Evolutionary conservation across 2,888 invertebrate genomes (phyloP).

Genomic region (Thyatira batis): DNA sequence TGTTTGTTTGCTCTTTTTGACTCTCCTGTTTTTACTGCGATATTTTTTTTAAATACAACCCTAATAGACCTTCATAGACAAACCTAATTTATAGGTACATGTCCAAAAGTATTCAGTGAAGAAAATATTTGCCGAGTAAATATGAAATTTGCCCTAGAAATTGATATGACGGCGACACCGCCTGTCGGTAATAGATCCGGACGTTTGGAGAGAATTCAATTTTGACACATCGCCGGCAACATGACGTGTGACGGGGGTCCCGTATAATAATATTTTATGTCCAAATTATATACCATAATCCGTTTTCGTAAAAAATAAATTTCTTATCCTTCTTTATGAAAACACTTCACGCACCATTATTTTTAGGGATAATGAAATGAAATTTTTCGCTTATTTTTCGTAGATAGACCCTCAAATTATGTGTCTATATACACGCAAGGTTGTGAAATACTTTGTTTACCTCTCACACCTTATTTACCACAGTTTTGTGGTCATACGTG

Average conservation of each 20-base stretch:
- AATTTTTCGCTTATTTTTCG: neutral
- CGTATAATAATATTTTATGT: conserved; percentile 6
- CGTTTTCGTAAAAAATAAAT: neutral
- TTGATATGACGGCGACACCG: conserved; percentile 50
- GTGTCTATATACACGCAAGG: too few relatives aligned
- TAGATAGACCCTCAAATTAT: too few relatives aligned
- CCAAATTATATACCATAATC: conserved; percentile 3
- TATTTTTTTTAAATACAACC: too few relatives aligned
- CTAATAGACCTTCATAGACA: too few relatives aligned
- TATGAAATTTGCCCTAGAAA: conserved; percentile 57
- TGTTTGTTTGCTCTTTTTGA: too few relatives aligned
- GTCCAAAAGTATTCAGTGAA: conserved; percentile 4
- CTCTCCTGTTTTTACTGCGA: too few relatives aligned
- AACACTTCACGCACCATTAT: neutral
- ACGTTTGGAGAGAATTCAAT: conserved; percentile 57
- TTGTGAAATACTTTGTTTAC: too few relatives aligned
- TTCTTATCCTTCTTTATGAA: neutral
- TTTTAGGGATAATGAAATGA: neutral
- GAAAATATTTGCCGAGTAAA: conserved; percentile 34
- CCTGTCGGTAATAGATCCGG: conserved; percentile 50
- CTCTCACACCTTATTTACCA: too few relatives aligned
- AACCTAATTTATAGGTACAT: neutral
- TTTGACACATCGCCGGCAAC: conserved; percentile 42
- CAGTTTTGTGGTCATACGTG: too few relatives aligned
- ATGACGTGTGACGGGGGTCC: conserved; percentile 33